Evolutionary conservation across 1,140 invertebrate genomes (phyloP), one percentile per base, ranked within the genome.

Genomic region (Formica selysi): DNA sequence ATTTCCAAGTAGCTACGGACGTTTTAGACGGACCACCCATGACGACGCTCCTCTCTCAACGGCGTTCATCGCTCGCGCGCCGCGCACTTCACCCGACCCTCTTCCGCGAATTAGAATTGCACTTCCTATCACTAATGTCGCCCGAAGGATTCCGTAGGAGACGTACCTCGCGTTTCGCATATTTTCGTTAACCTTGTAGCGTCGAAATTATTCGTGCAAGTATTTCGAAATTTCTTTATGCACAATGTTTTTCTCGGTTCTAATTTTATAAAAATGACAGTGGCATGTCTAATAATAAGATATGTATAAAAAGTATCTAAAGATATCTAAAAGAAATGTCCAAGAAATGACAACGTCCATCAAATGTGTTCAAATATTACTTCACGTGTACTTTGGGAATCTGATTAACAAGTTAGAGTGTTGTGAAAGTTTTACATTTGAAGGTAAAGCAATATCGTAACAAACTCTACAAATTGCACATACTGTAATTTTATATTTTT

Each of bases 1-100:
- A 91, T 91, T 91, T 91, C 90, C 90, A 91, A 91, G 90, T 91
- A 91, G 87, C 87, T 76, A 67, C 73, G 83, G 62, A 86, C 78
- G 76, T 70, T 67, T 71, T 74, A 81, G 54, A 85, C 89, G 84
- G 87, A 90, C 90, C 90, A 90, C 89, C 90, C 89, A 91, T 87
- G 76, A 59, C 48, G 79, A 22, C 22, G 22, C 22, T 22, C 78
- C 74, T 64, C 73, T 64, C 79, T 29, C 59, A 22, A 26, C 44
- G 6, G n/a, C 41, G 51, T 51, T 36, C 51, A 57, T 78, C 83
- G 76, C 54, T 68, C 57, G 10, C 79, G 71, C 57, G 48, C 48
- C 41, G 32, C 57, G 7, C 44, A 48, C 44, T 48, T 48, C 44
- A 38, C 71, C 57, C 57, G 41, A 36, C 19, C 29, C 29, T 57